Evolutionary conservation across 2,797 vertebrate genomes (phyloP), one percentile per base, ranked within the genome.

Genomic region (Melanotaenia pygmaea): DNA sequence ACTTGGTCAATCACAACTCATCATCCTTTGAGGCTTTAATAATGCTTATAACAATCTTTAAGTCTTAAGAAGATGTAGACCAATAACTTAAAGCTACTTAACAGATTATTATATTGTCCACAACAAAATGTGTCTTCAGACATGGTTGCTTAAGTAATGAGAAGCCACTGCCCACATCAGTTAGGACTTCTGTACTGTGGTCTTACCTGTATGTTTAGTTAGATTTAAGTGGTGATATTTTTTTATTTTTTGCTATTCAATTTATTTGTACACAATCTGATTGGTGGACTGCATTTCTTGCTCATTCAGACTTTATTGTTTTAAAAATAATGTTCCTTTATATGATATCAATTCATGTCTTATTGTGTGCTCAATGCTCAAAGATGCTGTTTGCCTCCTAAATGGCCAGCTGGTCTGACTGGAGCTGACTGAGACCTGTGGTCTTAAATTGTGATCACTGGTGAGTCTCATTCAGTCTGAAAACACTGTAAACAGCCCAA

Each of bases 381-480:
- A 56, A 81, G 66, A 77, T 24, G n/a, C 37, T 2, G 32, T 22
- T n/a, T 57, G 3, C 40, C 28, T 67, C 47, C 54, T 28, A 40
- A 59, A 32, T 22, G 14, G 24, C 53, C 35, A 38, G 3, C 9
- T 59, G 14, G 14, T 38, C 7, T 69, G 47, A 18, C 16, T 50
- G 71, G 57, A 74, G 28, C 30, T 45, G 24, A 40, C 40, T 59
- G 38, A 59, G 69, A 54, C 8, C 14, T 74, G 26, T 34, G 34
- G 14, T 6, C 40, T 64, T 67, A 65, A 65, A 57, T 16, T 4
- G 5, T 43, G 47, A 64, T 70, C 30, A 66, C 53, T 50, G 60
- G 76, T 86, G 50, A 85, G 79, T 89, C 70, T 66, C 37, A 5
- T 54, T 26, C 20, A 69, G 30, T 57, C 40, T 65, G 35, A 53